Percentiles rank a stretch among this genome's conserved stretches.
These are phyloP conservation scores for Mus spretus DNA, from an alignment of 2,797 vertebrate genomes.

Conservation along the genomic window DNA sequence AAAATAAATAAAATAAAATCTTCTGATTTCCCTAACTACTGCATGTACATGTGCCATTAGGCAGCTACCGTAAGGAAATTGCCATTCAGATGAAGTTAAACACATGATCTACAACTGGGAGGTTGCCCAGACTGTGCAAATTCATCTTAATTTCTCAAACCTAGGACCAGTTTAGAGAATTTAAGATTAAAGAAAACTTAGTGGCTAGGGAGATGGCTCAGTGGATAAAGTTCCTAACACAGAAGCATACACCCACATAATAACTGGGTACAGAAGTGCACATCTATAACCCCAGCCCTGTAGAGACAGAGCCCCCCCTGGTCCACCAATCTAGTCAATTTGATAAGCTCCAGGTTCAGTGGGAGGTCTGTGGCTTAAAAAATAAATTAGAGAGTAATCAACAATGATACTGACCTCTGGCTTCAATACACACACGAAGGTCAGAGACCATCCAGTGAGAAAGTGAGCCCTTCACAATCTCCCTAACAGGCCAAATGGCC, in stretches of 20 bases:
- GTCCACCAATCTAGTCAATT: background rate
- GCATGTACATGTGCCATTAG: background rate
- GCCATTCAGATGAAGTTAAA: constrained; percentile 22
- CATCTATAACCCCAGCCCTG: background rate
- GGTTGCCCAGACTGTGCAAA: background rate
- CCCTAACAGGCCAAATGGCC: too few relatives aligned
- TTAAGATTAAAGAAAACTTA: background rate
- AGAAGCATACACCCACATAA: background rate
- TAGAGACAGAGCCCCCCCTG: background rate
- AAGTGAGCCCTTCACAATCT: too few relatives aligned
- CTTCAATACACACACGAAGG: background rate
- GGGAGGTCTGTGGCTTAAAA: background rate
- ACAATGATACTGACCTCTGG: background rate
- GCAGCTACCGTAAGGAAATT: background rate
- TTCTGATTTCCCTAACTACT: constrained; percentile 44
- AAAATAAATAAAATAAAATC: background rate
- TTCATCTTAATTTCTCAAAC: constrained; percentile 47
- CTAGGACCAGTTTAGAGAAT: background rate
- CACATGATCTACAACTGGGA: background rate
- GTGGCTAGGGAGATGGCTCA: background rate
- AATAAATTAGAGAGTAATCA: background rate
- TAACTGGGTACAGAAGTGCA: background rate
- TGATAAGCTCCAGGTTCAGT: background rate
- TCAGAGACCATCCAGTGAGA: too few relatives aligned
- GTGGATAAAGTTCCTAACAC: background rate